These are phyloP conservation scores for Notoglanidium macrostoma DNA, from an alignment of 2,797 vertebrate genomes.

Conservation along the genomic window DNA sequence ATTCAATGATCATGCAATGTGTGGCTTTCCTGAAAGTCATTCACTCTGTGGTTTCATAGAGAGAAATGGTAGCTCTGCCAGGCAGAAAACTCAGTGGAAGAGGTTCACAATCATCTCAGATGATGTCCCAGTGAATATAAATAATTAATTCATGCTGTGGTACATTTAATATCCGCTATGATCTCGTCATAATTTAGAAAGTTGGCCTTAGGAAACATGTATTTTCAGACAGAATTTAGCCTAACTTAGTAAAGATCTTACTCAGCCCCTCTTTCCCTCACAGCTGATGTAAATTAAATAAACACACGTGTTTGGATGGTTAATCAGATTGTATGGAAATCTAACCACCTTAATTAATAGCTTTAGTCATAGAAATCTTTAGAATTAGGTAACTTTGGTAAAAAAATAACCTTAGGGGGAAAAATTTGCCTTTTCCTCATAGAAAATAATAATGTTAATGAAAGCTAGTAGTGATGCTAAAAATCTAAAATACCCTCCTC, in stretches of 20 bases:
- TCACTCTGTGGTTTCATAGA: constrained; percentile 23
- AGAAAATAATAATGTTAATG: constrained; percentile 14
- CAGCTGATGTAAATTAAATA: constrained; percentile 1
- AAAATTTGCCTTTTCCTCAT: not conserved
- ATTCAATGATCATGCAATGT: constrained; percentile 1
- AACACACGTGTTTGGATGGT: not conserved
- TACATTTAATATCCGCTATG: constrained; percentile 48
- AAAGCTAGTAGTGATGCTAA: constrained; percentile 10
- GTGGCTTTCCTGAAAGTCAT: constrained; percentile 24
- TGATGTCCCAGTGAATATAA: constrained; percentile 39
- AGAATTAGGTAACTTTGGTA: not conserved
- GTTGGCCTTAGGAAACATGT: not conserved
- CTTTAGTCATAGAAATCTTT: not conserved
- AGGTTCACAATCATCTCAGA: constrained; percentile 24
- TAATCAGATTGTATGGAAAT: not conserved
- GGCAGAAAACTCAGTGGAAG: constrained; percentile 22
- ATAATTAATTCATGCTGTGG: constrained; percentile 45
- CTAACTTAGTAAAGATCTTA: not conserved
- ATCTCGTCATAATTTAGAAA: constrained; percentile 37
- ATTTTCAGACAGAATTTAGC: constrained; percentile 6
- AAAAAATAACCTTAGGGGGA: not conserved
- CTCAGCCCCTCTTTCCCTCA: not conserved
- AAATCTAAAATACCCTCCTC: not conserved
- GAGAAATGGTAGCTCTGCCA: constrained; percentile 33
- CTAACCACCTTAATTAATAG: not conserved